Conservation (phyloP, 2,888 invertebrate species). For the Drosophila anomalipes region DNA sequence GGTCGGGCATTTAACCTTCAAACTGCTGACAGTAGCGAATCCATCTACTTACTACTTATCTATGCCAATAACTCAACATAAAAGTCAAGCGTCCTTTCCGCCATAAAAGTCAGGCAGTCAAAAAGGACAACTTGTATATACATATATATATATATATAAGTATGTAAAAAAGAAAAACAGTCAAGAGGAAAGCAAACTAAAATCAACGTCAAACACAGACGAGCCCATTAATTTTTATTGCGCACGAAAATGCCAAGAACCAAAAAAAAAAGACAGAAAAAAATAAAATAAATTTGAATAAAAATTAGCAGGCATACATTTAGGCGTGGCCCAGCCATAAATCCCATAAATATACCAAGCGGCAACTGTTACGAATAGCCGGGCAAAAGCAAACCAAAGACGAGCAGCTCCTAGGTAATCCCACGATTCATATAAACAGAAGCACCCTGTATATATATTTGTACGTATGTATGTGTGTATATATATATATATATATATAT, state of each 20-base stretch:
- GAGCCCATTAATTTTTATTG: constrained; percentile 70
- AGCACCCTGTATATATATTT: constrained; percentile 43
- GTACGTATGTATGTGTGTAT: constrained; percentile 11
- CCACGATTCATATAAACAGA: constrained; percentile 23
- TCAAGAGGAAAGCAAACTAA: constrained; percentile 60
- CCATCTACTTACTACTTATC: constrained; percentile 45
- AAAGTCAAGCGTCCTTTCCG: constrained; percentile 51
- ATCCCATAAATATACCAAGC: constrained; percentile 73
- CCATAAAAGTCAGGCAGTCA: constrained; percentile 47
- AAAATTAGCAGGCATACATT: constrained; percentile 80
- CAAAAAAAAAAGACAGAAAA: constrained; percentile 10
- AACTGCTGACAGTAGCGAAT: constrained; percentile 52
- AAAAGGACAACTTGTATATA: background rate
- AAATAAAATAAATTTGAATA: constrained; percentile 69
- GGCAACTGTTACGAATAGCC: constrained; percentile 75
- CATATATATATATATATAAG: background rate
- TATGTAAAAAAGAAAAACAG: background rate
- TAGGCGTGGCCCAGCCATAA: constrained; percentile 66
- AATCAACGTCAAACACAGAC: constrained; percentile 76
- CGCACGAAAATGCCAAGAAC: constrained; percentile 53
- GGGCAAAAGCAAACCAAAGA: constrained; percentile 23
- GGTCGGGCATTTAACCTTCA: constrained; percentile 53
- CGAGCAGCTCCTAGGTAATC: constrained; percentile 63
- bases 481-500: background rate
- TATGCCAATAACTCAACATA: constrained; percentile 62